phyloP scores from a whole-genome alignment of 92 coral and sea anemone species.

The Micromussa lordhowensis region DNA sequence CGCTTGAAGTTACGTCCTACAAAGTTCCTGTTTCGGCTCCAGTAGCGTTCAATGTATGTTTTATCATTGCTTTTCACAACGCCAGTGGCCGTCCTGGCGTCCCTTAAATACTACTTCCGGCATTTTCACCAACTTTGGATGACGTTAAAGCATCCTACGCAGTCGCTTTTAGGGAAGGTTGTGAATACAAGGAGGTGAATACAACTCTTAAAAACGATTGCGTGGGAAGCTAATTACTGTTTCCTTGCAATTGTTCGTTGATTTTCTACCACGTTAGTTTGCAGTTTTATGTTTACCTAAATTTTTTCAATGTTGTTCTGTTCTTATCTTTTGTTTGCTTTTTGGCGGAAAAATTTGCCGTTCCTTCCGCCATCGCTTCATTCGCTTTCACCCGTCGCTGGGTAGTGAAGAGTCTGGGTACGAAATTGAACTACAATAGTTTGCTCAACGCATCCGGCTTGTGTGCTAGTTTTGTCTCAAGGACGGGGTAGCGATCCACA shows the following conservation, averaged over 20 bases:
- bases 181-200: not conserved
- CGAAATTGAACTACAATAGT: too few species aligned
- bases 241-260: not conserved
- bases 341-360: too few species aligned
- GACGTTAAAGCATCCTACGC: not conserved
- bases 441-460: too few species aligned
- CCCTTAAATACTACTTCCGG: not conserved
- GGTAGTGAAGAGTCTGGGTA: too few species aligned
- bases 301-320: too few species aligned
- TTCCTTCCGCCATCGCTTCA: too few species aligned
- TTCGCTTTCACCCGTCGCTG: too few species aligned
- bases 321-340: too few species aligned
- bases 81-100: not conserved
- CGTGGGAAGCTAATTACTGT: not conserved
- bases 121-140: not conserved
- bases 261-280: not conserved
- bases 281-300: not conserved
- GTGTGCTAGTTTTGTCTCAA: too few species aligned
- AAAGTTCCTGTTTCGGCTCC: not conserved
- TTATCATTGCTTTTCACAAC: not conserved
- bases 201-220: too few species aligned
- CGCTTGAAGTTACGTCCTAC: not conserved
- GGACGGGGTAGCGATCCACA: not conserved
- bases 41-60: not conserved
- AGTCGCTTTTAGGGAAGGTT: not conserved